These are phyloP conservation scores for Macroteleia sp. DNA, from an alignment of 2,888 invertebrate species.

Conservation along the genomic window DNA sequence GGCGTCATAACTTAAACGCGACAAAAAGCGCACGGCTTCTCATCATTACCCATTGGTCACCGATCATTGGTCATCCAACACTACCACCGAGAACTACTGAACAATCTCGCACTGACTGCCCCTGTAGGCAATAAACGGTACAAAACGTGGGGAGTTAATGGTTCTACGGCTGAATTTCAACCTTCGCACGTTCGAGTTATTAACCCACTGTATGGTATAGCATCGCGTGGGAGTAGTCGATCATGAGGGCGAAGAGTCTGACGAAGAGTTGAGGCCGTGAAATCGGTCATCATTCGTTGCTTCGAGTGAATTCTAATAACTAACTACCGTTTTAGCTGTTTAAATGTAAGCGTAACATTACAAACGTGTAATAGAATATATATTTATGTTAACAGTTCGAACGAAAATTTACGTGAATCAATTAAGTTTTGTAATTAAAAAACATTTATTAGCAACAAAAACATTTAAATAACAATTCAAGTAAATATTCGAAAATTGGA, in stretches of 20 bases:
- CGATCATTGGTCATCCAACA: conserved; percentile 69
- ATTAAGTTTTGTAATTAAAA: no score
- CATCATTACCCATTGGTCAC: conserved; percentile 78
- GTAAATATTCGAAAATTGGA: no score
- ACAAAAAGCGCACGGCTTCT: conserved; percentile 69
- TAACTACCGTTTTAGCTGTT: conserved; percentile 41
- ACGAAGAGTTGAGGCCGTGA: conserved; percentile 68
- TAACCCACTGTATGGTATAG: conserved; percentile 46
- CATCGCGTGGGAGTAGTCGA: conserved; percentile 51
- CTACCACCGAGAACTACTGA: conserved; percentile 59
- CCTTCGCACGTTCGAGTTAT: conserved; percentile 67
- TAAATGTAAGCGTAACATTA: no score
- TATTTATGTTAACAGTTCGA: no score
- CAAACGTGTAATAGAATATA: no score
- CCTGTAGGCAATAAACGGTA: conserved; percentile 55
- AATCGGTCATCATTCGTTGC: conserved; percentile 72
- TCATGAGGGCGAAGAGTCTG: conserved; percentile 37
- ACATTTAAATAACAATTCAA: no score
- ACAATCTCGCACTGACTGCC: conserved; percentile 38
- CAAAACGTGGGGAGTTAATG: conserved; percentile 70
- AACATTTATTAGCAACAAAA: no score
- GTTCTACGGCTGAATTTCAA: conserved; percentile 70
- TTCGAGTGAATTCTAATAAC: conserved; percentile 41
- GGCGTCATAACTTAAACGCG: conserved; percentile 34
- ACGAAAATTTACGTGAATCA: no score